phyloP scores from a whole-genome alignment of 2,797 vertebrate species.

The Myotis myotis region DNA sequence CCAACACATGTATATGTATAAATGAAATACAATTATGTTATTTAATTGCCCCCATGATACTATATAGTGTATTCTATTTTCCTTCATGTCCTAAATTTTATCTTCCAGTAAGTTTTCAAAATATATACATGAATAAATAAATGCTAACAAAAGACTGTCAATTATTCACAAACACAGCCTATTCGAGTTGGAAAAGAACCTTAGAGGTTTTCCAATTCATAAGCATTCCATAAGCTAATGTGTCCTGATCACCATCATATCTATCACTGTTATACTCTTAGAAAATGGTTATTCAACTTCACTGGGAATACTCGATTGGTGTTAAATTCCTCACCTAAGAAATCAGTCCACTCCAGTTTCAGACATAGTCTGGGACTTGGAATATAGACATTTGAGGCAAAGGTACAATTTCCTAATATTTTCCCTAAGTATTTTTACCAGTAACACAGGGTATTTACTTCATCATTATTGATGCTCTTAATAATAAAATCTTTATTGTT shows the following conservation, averaged over 20 bases:
- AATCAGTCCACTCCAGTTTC: neutral
- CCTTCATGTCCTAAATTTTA: neutral
- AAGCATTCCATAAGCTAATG: neutral
- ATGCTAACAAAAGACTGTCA: slow-evolving; percentile 3
- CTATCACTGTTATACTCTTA: neutral
- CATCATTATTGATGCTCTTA: neutral
- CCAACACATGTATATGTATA: neutral
- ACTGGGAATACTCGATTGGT: neutral
- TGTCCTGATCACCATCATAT: neutral
- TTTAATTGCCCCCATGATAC: neutral
- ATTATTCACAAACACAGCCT: neutral
- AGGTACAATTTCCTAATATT: neutral
- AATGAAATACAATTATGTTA: neutral
- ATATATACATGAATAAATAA: neutral
- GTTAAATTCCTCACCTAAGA: neutral
- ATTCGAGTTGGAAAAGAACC: neutral
- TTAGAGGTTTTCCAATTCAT: neutral
- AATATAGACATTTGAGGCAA: neutral
- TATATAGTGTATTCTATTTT: neutral
- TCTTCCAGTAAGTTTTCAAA: slow-evolving; percentile 3
- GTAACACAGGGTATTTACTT: neutral
- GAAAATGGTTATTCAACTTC: neutral
- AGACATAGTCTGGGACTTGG: neutral
- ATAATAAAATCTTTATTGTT: neutral
- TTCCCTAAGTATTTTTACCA: neutral